Evolutionary conservation across 2,797 vertebrate species (phyloP), one percentile per base, ranked within the genome.

Genomic region (Alectoris magna): DNA sequence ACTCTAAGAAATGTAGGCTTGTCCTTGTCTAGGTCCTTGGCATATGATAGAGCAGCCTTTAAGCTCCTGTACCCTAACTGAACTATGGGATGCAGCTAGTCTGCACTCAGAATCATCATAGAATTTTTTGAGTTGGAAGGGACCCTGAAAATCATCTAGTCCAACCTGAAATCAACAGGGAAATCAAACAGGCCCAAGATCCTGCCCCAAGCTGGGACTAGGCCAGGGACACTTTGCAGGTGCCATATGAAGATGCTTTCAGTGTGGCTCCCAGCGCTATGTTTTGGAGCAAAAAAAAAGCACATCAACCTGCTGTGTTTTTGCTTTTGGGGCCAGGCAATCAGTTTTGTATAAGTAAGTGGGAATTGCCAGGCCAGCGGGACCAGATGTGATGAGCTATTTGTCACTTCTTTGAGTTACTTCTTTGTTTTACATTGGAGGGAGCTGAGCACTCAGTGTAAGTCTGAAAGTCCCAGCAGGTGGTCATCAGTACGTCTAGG

Each of bases 261-360:
- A 44, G 0, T 0, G 66, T 21, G 91, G 15, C 31, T 83, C 26
- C 9, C 24, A 64, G 53, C 31, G 8, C 24, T 15, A 41, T 26
- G 19, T 34, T 75, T 74, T 46, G 34, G 14, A 71, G 34, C 19
- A 17, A 53, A 77, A 79, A 88, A 85, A 79, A 88, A 85, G 44
- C 56, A 79, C 38, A 46, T 9, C 58, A 74, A 2, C 8, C 15
- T 49, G 36, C n/a, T 36, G 13, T 11, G n/a, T 8, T 34, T 14
- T 74, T 0, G 0, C 16, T 29, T 70, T 36, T 24, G 69, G 73
- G 44, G 39, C 44, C 41, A 71, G 38, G 26, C 49, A 31, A 60
- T 17, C 0, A 0, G 1, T 0, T 63, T 9, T 14, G 9, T 16
- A 9, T 58, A 29, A 75, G 39, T 4, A 34, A 34, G 1, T 9